Evolutionary conservation across 2,797 vertebrate genomes (phyloP), one percentile per base, ranked within the genome.

Genomic region (Phoeniculus purpureus): DNA sequence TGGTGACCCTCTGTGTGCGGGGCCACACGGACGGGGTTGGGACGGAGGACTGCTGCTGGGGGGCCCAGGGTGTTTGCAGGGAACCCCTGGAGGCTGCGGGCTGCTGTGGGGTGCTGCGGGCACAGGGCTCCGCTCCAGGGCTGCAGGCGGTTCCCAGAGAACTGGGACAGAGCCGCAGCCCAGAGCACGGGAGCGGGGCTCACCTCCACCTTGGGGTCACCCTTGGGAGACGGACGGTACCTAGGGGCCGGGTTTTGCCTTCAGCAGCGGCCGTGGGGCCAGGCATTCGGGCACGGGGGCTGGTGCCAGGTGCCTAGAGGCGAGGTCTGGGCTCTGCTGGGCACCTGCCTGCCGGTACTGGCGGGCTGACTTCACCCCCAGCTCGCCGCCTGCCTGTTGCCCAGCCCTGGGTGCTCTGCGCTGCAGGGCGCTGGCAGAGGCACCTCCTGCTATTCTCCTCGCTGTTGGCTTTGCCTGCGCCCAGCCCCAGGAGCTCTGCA

Each of bases 1-100:
- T n/a, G n/a, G n/a, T 8, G 3, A 3, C 16, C 21, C 21, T 17
- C 0, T 15, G 10, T 14, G 37, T 47, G 59, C 29, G 50, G 61
- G 43, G 26, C 32, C 25, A 10, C 1, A 1, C 0, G 10, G 4
- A 20, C 9, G 15, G 48, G 50, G 50, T 23, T 0, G 12, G 19
- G 43, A 25, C 34, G 27, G 65, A 62, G 47, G 56, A 27, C 9
- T 31, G 50, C 12, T 1, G 15, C 61, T 9, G 37, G 31, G 15
- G 66, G 59, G 1, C 22, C 18, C 0, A 2, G 50, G 12, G 18
- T 11, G 45, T 58, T 45, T 22, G 55, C 45, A 13, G 61, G 56
- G 21, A 20, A 6, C 2, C 25, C 29, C n/a, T 2, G 27, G 7
- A 4, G 0, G 4, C 31, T 2, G 26, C 31, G 55, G 66, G 27